A percentile compares a stretch with the other conserved stretches of the same genome.
phyloP scores from a whole-genome alignment of 30 jellyfish, hydroid and myxozoan species.

The Mastigias papua region DNA sequence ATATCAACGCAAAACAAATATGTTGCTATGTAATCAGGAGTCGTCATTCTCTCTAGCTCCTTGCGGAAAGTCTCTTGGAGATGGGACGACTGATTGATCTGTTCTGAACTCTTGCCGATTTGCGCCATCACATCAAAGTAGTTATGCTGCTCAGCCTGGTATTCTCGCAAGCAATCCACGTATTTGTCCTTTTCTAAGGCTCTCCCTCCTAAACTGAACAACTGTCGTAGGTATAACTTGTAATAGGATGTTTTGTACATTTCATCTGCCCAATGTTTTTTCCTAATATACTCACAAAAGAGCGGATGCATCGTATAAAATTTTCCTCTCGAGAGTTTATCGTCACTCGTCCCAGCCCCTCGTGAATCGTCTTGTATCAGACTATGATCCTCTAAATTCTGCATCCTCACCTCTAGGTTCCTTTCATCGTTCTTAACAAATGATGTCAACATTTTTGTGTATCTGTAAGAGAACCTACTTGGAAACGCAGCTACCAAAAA shows the following conservation, averaged over 20 bases:
- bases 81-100: neutral
- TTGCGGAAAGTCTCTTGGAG: neutral
- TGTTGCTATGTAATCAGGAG: conserved; percentile 27
- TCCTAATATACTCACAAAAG: conserved; percentile 3
- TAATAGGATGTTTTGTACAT: neutral
- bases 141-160: conserved; percentile 13
- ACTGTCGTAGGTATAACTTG: neutral
- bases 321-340: neutral
- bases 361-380: neutral
- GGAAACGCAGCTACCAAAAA: conserved; percentile 46
- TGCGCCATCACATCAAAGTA: conserved; percentile 10
- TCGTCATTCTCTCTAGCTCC: neutral
- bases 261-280: neutral
- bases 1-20: conserved; percentile 10
- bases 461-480: conserved; percentile 18
- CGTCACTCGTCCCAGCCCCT: too few relatives aligned
- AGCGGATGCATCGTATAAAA: conserved; percentile 19
- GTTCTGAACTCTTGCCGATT: neutral
- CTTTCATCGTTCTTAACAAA: neutral
- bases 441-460: neutral
- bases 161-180: conserved; percentile 14
- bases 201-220: conserved; percentile 2
- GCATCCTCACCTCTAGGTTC: neutral
- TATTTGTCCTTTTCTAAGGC: conserved; percentile 28
- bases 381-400: conserved; percentile 2